These are phyloP conservation scores for Pocillopora meandrina DNA, from an alignment of 92 coral and sea anemone genomes.

Conservation along the genomic window DNA sequence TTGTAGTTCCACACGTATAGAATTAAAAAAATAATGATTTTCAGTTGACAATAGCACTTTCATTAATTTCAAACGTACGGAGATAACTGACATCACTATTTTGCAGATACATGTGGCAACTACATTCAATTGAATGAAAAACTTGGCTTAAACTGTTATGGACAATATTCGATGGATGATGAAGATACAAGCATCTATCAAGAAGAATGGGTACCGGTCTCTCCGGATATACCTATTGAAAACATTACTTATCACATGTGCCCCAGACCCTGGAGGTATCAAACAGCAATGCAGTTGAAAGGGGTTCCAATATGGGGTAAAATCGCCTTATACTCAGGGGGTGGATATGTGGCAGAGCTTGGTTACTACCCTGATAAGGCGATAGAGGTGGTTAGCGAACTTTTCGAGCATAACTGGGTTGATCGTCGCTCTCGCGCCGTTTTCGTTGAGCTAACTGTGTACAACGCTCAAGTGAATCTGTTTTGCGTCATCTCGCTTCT, in stretches of 20 bases:
- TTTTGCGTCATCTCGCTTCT: conserved; percentile 62
- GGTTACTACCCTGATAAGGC: conserved; percentile 78
- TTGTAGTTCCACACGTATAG: too few species aligned
- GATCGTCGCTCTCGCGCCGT: conserved; percentile 72
- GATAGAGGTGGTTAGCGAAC: conserved; percentile 48
- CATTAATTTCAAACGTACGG: too few species aligned
- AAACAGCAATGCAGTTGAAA: conserved; percentile 54
- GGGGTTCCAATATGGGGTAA: conserved; percentile 77
- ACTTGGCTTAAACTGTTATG: conserved; percentile 43
- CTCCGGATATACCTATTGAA: conserved; percentile 46
- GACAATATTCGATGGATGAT: conserved; percentile 29
- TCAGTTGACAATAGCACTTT: too few species aligned
- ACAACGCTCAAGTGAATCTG: conserved; percentile 70
- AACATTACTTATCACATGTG: conserved; percentile 59
- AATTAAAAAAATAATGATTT: too few species aligned
- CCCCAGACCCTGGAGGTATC: conserved; percentile 80
- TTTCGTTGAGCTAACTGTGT: conserved; percentile 62
- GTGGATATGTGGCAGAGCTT: conserved; percentile 90
- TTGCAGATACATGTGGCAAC: conserved; percentile 35
- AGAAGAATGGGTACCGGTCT: conserved; percentile 69
- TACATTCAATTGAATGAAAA: conserved; percentile 6
- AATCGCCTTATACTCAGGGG: conserved; percentile 72
- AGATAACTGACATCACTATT: too few species aligned
- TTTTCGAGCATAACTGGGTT: conserved; percentile 51
- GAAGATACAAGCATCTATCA: conserved; percentile 70